phyloP scores from a whole-genome alignment of 2,797 vertebrate genomes.

The Argyrosomus regius region DNA sequence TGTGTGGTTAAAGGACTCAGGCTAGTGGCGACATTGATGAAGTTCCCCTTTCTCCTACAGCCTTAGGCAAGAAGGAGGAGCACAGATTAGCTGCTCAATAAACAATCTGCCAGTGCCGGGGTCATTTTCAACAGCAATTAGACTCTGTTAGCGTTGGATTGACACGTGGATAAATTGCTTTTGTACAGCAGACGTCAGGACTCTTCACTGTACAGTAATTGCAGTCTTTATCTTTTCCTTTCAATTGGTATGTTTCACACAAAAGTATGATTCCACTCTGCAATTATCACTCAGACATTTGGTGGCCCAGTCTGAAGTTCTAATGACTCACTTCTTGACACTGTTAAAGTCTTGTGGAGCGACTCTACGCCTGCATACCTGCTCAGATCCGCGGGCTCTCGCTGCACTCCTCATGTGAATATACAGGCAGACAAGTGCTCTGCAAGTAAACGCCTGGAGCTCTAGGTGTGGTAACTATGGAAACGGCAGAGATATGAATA shows the following conservation, averaged over 20 bases:
- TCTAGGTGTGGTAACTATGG: no score
- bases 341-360: not conserved
- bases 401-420: no score
- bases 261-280: not conserved
- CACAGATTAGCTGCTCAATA: conserved; percentile 81
- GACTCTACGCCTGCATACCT: no score
- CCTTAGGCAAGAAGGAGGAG: conserved; percentile 58
- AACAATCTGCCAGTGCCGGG: conserved; percentile 72
- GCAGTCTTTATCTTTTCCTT: conserved; percentile 47
- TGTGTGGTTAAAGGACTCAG: conserved; percentile 58
- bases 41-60: conserved; percentile 25
- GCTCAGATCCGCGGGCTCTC: no score
- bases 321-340: conserved; percentile 14
- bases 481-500: no score
- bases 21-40: conserved; percentile 71
- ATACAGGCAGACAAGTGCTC: no score
- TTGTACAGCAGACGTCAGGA: conserved; percentile 31
- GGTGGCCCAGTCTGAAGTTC: conserved; percentile 16
- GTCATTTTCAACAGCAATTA: conserved; percentile 79
- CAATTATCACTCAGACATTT: conserved; percentile 12
- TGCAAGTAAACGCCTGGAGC: no score
- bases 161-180: conserved; percentile 57
- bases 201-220: conserved; percentile 50
- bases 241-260: conserved; percentile 16
- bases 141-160: conserved; percentile 53